Evolutionary conservation across 1,140 invertebrate genomes (phyloP), one percentile per base, ranked within the genome.

Genomic region (Nymphalis io): DNA sequence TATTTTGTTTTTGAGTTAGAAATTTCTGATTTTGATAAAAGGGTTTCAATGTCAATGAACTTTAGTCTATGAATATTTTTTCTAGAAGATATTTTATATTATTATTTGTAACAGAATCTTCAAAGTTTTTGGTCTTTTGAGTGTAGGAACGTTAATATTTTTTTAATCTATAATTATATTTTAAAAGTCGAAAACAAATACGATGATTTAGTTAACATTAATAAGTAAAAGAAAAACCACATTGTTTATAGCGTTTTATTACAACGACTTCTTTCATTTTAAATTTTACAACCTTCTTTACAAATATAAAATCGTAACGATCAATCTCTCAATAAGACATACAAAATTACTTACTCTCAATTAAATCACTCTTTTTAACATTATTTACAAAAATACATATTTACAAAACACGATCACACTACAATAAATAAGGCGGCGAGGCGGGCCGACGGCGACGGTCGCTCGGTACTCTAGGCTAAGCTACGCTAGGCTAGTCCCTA

Each of bases 361-460:
- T 60, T 66, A 59, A 21, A 70, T 67, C 68, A 70, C 68, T 74
- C 79, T 77, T 72, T 77, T 78, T 75, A 81, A 83, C 83, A 79
- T 78, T 88, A 87, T 88, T 86, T 87, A 88, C 84, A 88, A 83
- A 79, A 83, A 84, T 85, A 86, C 85, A 89, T 89, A 89, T 87
- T 80, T 89, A 89, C 87, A 89, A 64, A 81, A 70, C 69, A 69
- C 64, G 73, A 70, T 65, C 69, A 74, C 69, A 68, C 68, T 64
- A 75, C 68, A 87, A 87, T 87, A 85, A 85, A 88, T 85, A 83
- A 74, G 67, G 60, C 68, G 70, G 72, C 67, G 73, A 69, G 59
- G 59, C 46, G 51, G 59, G 60, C 16, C 15, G 46, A 10, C n/a
- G n/a, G 44, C 53, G 62, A 27, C 55, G 27, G 39, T 38, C 66